A percentile compares a stretch with the other conserved stretches of the same genome.
Evolutionary conservation across 2,888 invertebrate genomes (phyloP).

Genomic region (Campoletis raptor): DNA sequence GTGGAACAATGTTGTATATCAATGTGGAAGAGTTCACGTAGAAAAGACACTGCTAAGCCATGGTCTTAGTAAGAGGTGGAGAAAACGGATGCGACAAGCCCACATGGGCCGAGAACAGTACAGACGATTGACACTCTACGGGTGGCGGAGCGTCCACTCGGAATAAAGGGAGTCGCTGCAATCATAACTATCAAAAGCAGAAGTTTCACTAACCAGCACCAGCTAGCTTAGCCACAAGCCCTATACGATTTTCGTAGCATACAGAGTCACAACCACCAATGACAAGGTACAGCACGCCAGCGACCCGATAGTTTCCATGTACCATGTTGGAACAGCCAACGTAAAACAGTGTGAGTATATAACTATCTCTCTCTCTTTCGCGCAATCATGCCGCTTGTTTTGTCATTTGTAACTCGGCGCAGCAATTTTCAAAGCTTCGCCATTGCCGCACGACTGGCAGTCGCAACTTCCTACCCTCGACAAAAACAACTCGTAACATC

Average conservation of each 20-base stretch:
- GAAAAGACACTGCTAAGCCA: slow-evolving; percentile 37
- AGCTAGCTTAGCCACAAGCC: slow-evolving; percentile 63
- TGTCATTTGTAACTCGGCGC: slow-evolving; percentile 77
- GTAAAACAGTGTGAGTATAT: background rate
- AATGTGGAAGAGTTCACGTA: slow-evolving; percentile 37
- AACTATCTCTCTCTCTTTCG: slow-evolving; percentile 29
- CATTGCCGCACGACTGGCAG: slow-evolving; percentile 33
- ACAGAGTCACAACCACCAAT: slow-evolving; percentile 22
- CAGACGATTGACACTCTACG: slow-evolving; percentile 75
- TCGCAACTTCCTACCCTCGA: slow-evolving; percentile 55
- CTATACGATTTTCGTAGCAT: slow-evolving; percentile 50
- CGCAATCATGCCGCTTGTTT: slow-evolving; percentile 80
- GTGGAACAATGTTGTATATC: slow-evolving; percentile 38
- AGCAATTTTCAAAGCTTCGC: slow-evolving; percentile 75
- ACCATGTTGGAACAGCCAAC: slow-evolving; percentile 27
- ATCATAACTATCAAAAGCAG: slow-evolving; percentile 81
- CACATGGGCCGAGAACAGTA: slow-evolving; percentile 30
- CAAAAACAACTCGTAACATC: slow-evolving; percentile 71
- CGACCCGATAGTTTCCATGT: slow-evolving; percentile 21
- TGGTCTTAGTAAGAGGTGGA: slow-evolving; percentile 33
- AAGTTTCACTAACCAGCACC: slow-evolving; percentile 73
- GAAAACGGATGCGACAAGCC: slow-evolving; percentile 47
- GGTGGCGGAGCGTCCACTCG: slow-evolving; percentile 73
- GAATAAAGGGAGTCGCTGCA: slow-evolving; percentile 74
- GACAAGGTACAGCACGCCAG: slow-evolving; percentile 20